Evolutionary conservation across 2,888 invertebrate species (phyloP).

Genomic region (Aphodius granarius): DNA sequence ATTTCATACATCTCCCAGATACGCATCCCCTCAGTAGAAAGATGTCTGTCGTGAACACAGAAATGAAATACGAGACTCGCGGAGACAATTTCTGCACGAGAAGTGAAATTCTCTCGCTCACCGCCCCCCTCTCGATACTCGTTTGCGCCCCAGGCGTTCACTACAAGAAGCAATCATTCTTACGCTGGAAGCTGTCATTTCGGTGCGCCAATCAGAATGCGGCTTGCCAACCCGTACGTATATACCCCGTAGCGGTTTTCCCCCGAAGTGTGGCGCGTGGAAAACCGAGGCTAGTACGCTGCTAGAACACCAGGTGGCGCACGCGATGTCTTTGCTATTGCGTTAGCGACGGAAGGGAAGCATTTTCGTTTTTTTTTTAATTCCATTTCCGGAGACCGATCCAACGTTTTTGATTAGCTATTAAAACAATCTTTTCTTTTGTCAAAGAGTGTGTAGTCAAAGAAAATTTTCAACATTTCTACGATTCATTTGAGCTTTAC

Average conservation of each 20-base stretch:
- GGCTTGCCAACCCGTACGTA: slow-evolving; percentile 17
- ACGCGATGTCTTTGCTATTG: slow-evolving; percentile 22
- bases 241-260: slow-evolving; percentile 24
- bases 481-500: no score
- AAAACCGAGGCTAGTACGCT: not conserved
- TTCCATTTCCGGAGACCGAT: not conserved
- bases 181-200: slow-evolving; percentile 45
- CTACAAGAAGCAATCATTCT: slow-evolving; percentile 42
- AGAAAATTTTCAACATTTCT: no score
- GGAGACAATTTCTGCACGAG: not conserved
- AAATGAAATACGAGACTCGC: not conserved
- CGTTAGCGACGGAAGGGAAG: slow-evolving; percentile 22
- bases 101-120: slow-evolving; percentile 24
- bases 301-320: not conserved
- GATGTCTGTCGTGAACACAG: not conserved
- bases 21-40: no score
- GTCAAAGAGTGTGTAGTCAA: not conserved
- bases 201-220: slow-evolving; percentile 38
- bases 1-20: no score
- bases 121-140: slow-evolving; percentile 36
- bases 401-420: not conserved
- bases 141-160: slow-evolving; percentile 28
- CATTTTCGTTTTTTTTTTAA: slow-evolving; percentile 13
- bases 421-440: not conserved
- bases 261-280: not conserved